Percentiles rank a stretch among this genome's conserved stretches.
phyloP scores from a whole-genome alignment of 2,888 invertebrate genomes.

The Physocephala rufipes region DNA sequence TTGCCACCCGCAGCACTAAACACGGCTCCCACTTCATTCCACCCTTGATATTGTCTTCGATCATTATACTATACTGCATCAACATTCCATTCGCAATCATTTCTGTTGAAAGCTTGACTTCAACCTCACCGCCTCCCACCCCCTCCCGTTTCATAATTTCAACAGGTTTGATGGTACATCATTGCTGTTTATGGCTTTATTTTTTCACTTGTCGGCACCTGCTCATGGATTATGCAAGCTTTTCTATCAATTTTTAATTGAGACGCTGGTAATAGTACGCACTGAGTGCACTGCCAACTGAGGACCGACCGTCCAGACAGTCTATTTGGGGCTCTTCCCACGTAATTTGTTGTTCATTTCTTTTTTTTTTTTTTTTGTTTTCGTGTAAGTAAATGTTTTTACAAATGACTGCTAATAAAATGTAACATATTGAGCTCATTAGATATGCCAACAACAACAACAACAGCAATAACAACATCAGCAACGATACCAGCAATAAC shows the following conservation, averaged over 20 bases:
- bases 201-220: conserved; percentile 58
- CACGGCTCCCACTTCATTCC: too few relatives aligned
- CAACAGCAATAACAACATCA: conserved; percentile 1
- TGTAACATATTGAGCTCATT: conserved; percentile 56
- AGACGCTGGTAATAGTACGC: neutral
- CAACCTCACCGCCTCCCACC: neutral
- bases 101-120: neutral
- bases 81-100: too few relatives aligned
- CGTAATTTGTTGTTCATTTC: neutral
- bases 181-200: conserved; percentile 42
- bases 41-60: too few relatives aligned
- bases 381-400: conserved; percentile 14
- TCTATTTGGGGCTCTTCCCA: neutral
- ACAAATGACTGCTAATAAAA: conserved; percentile 45
- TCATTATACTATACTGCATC: too few relatives aligned
- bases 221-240: conserved; percentile 63
- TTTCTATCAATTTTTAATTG: conserved; percentile 61
- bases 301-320: conserved; percentile 21
- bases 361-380: neutral
- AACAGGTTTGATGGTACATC: conserved; percentile 53
- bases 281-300: neutral
- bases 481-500: neutral
- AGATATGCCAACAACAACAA: neutral
- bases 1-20: too few relatives aligned
- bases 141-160: conserved; percentile 41